Base-by-base conservation (phyloP, 2,797 vertebrate genomes). In the Sphaeramia orbicularis region DNA sequence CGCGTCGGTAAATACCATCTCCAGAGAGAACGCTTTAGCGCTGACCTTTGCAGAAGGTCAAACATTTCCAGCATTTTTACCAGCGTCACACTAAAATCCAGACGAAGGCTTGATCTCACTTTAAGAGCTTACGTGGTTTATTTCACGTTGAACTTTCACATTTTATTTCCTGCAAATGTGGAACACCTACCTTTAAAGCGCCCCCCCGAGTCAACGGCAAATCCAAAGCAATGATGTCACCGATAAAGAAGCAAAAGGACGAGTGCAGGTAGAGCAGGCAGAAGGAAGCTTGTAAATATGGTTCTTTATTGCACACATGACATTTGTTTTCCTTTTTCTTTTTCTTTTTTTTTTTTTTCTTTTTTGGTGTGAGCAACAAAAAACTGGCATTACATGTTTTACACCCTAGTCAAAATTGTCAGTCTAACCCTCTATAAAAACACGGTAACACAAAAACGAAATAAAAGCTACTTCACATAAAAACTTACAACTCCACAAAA, bases 261-360 rank as follows among this genome's bases (percentile, higher is more conserved):
- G 64, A 89, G 79, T 80, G 72, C 78, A 91, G 75, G 88, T 81
- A 90, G 76, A 89, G 76, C 74, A 89, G 80, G 65, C 84, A 89
- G 69, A 76, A 52, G 51, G 76, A 89, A 78, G 83, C 83, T 93
- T 91, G 81, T 85, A 91, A 91, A 93, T 89, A 90, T 80, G 68
- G 76, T 83, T 89, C 87, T 94, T 94, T 94, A 94, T 94, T 94
- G 91, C 92, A 94, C 91, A 94, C 93, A 89, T 89, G 80, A 92
- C 73, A 83, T 79, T 86, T 88, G 30, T 76, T 76, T 76, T 82
- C 43, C 52, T 68, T 40, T 55, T 48, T 24, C 68, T 65, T 58
- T 48, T 50, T 38, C 2, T 27, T 66, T 65, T 44, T 32, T 32
- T 24, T 24, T 32, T 32, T 24, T 24, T 36, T 41, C 42, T 63